Evolutionary conservation across 1,140 invertebrate genomes (phyloP), one percentile per base, ranked within the genome.

Genomic region (Ips typographus): DNA sequence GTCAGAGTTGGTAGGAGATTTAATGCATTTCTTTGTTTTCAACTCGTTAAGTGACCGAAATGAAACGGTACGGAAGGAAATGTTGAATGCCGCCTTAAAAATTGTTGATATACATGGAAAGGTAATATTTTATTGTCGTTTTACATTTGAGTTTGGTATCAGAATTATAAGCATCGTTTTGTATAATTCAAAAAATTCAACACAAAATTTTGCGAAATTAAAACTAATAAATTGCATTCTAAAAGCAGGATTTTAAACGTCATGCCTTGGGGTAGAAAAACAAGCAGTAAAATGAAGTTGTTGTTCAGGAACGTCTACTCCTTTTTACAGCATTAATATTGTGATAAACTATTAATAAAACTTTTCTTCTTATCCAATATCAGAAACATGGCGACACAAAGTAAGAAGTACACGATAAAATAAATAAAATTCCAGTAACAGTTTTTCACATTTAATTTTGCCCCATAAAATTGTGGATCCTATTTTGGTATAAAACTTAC

Each of bases 41-140:
- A 87, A 88, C 56, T 94, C 93, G 1, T 84, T 99, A 2, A 90
- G 90, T 2, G 97, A 99, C 83, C 85, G 95, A 36, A 87, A 90
- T 79, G 85, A 89, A 71, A 83, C 86, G 22, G 97, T 99, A 2
- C 85, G 94, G 42, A 96, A 96, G 83, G 89, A 94, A 79, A 98
- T 99, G 96, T 83, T 98, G 55, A 90, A 90, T 68, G 95, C 96
- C 41, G 95, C 95, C n/a, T 86, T 98, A 68, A 90, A 90, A 60
- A 87, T 94, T 60, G 92, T 99, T 1, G 92, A 98, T 80, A 82
- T 91, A 55, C 95, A 98, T 83, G 96, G 96, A 51, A 80, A 80
- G 62, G 77, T 78, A 41, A 22, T 22, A 22, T 22, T 22, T 22
- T 22, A 22, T 22, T 22, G 22, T 22, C 22, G 22, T 22, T 52